Percentiles rank a stretch among this genome's conserved stretches.
Evolutionary conservation across 2,797 vertebrate genomes (phyloP).

Genomic region (Phataginus tetradactyla): DNA sequence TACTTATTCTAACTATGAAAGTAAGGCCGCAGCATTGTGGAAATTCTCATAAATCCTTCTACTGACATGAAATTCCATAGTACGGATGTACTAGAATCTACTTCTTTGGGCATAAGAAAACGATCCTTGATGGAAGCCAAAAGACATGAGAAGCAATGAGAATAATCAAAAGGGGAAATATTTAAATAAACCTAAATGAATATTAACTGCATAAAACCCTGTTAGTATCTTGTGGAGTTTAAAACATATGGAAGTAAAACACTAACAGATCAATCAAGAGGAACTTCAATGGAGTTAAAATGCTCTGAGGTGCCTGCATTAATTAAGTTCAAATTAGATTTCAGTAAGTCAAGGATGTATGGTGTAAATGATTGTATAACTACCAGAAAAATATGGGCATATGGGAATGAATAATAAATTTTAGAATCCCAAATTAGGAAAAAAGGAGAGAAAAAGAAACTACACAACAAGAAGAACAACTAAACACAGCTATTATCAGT

Average conservation of each 20-base stretch:
- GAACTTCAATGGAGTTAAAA: background rate
- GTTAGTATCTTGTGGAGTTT: background rate
- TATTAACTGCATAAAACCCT: background rate
- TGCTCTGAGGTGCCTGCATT: background rate
- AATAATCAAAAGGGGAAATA: background rate
- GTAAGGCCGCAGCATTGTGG: background rate
- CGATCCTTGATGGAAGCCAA: background rate
- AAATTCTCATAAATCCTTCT: background rate
- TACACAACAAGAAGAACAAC: background rate
- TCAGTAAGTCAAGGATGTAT: background rate
- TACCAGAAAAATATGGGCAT: background rate
- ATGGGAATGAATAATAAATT: background rate
- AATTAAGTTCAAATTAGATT: background rate
- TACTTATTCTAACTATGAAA: conserved; percentile 11
- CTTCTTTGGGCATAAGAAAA: background rate
- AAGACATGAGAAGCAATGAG: background rate
- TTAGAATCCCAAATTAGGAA: background rate
- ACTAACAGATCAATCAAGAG: conserved; percentile 23
- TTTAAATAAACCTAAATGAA: conserved; percentile 22
- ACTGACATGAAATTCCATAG: background rate
- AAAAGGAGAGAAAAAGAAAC: background rate
- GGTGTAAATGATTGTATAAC: background rate
- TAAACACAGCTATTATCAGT: background rate
- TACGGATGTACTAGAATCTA: background rate
- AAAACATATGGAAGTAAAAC: background rate